Conservation (phyloP, 2,888 invertebrate genomes). For the Lepidochrysops patricia region DNA sequence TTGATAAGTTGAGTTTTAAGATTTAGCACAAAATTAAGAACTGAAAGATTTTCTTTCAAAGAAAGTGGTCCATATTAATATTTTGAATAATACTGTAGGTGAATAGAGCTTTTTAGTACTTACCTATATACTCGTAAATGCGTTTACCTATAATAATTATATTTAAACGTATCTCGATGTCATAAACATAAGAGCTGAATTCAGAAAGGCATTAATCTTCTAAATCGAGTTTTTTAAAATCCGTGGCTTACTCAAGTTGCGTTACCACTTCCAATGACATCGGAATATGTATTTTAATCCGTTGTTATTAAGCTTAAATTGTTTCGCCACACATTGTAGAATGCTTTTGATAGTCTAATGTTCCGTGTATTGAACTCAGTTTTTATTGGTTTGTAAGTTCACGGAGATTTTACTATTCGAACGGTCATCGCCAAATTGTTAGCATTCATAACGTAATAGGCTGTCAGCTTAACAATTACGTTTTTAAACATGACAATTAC, state of each 20-base stretch:
- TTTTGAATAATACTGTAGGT: no score
- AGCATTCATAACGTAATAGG: slow-evolving; percentile 17
- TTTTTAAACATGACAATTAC: slow-evolving; percentile 9
- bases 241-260: slow-evolving; percentile 27
- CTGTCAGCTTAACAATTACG: slow-evolving; percentile 12
- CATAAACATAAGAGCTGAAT: slow-evolving; percentile 26
- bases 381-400: slow-evolving; percentile 23
- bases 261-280: slow-evolving; percentile 4
- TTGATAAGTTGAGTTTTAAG: no score
- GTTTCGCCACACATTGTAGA: slow-evolving; percentile 27
- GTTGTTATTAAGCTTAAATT: slow-evolving; percentile 15
- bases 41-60: no score
- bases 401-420: slow-evolving; percentile 20
- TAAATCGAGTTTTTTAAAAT: slow-evolving; percentile 43
- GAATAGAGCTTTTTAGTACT: no score
- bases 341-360: slow-evolving; percentile 29
- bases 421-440: slow-evolving; percentile 21
- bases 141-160: no score
- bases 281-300: slow-evolving; percentile 6
- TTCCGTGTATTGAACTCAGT: slow-evolving; percentile 28
- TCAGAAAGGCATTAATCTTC: slow-evolving; percentile 37
- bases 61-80: no score
- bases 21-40: no score
- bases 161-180: slow-evolving; percentile 20
- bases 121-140: no score